These are phyloP conservation scores for Crotalus horridus DNA, from an alignment of 2,113 vertebrate genomes.

Conservation along the genomic window DNA sequence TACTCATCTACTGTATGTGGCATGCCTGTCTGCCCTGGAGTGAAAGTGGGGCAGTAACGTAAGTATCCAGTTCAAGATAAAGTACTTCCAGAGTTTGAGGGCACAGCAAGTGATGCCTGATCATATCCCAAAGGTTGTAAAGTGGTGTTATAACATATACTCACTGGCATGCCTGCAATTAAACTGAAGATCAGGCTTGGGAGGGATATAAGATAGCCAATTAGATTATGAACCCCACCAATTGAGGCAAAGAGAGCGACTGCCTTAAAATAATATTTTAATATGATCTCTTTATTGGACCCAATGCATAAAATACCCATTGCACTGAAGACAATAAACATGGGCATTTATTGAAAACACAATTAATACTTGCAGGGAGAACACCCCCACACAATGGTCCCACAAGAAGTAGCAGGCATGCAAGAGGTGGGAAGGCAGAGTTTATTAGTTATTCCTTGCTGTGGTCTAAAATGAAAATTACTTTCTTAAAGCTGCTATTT, in stretches of 20 bases:
- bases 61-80: neutral
- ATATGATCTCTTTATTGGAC: neutral
- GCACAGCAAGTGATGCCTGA: neutral
- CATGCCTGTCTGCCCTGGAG: neutral
- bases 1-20: neutral
- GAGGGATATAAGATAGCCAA: neutral
- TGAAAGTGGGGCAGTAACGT: neutral
- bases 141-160: neutral
- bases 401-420: neutral
- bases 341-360: neutral
- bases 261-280: neutral
- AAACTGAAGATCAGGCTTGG: neutral
- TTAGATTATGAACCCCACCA: neutral
- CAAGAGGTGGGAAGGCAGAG: neutral
- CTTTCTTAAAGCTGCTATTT: neutral
- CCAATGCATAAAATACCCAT: neutral
- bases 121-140: neutral
- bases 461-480: neutral
- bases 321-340: neutral
- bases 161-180: neutral
- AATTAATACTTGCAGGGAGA: neutral
- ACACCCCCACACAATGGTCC: too few species aligned
- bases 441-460: neutral
- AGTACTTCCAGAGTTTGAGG: neutral
- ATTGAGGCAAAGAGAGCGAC: neutral